These are phyloP conservation scores for Sapayoa aenigma DNA, from an alignment of 2,113 vertebrate genomes.

Conservation along the genomic window DNA sequence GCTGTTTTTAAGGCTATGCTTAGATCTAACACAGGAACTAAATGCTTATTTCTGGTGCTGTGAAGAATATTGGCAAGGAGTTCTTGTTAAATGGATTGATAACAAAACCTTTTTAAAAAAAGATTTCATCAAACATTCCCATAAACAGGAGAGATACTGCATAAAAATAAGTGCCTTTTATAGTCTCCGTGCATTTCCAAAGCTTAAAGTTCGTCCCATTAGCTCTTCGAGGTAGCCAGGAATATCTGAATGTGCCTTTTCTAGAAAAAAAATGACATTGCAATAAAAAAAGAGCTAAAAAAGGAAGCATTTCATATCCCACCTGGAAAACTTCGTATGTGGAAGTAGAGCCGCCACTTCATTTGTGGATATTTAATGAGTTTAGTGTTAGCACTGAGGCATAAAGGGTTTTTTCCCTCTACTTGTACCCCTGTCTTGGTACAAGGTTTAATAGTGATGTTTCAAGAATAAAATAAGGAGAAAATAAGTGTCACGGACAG, in stretches of 20 bases:
- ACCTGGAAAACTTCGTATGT: background rate
- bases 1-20: background rate
- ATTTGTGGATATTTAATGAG: background rate
- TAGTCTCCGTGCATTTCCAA: background rate
- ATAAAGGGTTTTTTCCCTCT: accelerated
- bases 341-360: background rate
- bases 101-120: background rate
- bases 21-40: background rate
- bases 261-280: background rate
- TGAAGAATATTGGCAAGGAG: background rate
- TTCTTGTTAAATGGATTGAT: background rate
- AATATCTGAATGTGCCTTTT: background rate
- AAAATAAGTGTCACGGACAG: accelerated
- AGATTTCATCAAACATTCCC: background rate
- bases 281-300: background rate
- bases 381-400: background rate
- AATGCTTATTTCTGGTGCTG: background rate
- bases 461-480: background rate
- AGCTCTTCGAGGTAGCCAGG: background rate
- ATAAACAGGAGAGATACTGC: background rate
- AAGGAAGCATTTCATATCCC: background rate
- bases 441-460: background rate
- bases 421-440: accelerated
- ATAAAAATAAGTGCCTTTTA: background rate
- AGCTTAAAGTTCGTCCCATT: background rate